Evolutionary conservation across 2,888 invertebrate species (phyloP).

Genomic region (Acronicta alni): DNA sequence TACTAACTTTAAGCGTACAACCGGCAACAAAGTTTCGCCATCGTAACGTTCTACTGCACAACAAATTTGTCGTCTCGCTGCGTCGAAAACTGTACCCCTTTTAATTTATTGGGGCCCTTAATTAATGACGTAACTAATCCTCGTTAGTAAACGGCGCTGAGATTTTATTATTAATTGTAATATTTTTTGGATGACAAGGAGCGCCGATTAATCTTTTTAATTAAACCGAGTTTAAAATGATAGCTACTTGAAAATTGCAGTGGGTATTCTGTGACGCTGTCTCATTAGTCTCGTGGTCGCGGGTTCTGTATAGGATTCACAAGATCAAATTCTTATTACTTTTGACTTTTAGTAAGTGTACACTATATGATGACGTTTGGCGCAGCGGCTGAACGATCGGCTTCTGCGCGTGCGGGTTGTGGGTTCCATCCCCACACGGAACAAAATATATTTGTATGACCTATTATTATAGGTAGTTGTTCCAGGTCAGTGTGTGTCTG

Average conservation of each 20-base stretch:
- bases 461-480: too few relatives aligned
- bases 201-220: conserved; percentile 1
- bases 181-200: conserved; percentile 1
- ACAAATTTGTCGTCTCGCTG: conserved; percentile 25
- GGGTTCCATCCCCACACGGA: too few relatives aligned
- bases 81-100: conserved; percentile 22
- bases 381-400: too few relatives aligned
- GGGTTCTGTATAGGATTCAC: too few relatives aligned
- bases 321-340: too few relatives aligned
- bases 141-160: conserved; percentile 20
- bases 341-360: too few relatives aligned
- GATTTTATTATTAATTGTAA: conserved; percentile 22
- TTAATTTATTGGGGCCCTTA: conserved; percentile 45
- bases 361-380: too few relatives aligned
- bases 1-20: conserved; percentile 9
- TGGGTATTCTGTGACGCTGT: neutral
- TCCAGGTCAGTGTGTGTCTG: too few relatives aligned
- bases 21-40: conserved; percentile 23
- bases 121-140: conserved; percentile 34
- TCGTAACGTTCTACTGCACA: conserved; percentile 2
- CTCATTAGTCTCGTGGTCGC: too few relatives aligned
- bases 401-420: too few relatives aligned
- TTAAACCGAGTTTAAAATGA: neutral
- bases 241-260: neutral
- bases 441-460: too few relatives aligned